A percentile compares a stretch with the other conserved stretches of the same genome.
Conservation (phyloP, 2,888 invertebrate genomes). For the Byasa hedistus region DNA sequence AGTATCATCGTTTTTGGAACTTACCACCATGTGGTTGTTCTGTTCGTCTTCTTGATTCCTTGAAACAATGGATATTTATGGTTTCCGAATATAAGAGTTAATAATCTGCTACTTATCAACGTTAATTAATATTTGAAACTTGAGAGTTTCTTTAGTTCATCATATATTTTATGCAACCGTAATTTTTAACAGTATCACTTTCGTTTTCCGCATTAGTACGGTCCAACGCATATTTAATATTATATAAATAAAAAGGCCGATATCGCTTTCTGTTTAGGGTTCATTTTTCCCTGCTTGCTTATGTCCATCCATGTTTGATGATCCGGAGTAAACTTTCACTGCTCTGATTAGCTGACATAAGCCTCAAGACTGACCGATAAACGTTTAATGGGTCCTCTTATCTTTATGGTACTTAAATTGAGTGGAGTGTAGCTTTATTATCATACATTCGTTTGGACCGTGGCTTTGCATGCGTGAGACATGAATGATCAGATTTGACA, state of each 20-base stretch:
- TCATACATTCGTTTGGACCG: constrained; percentile 6
- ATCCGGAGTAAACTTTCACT: constrained; percentile 22
- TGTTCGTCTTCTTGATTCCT: not conserved
- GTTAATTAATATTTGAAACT: not conserved
- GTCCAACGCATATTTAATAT: constrained; percentile 1
- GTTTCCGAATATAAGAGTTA: not conserved
- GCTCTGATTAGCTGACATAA: constrained; percentile 12
- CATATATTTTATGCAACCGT: constrained; percentile 11
- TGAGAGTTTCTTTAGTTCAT: not conserved
- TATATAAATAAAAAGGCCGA: constrained; percentile 2
- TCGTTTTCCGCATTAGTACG: constrained; percentile 16
- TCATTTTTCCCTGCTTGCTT: not conserved
- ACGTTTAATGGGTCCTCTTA: constrained; percentile 17
- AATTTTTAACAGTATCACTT: constrained; percentile 14
- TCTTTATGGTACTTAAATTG: constrained; percentile 23
- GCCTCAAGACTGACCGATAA: constrained; percentile 19
- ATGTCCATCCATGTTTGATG: constrained; percentile 4
- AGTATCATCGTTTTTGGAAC: no score
- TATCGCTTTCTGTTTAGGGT: constrained; percentile 2
- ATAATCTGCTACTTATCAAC: not conserved
- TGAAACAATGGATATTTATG: no score
- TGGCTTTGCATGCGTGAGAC: constrained; percentile 12
- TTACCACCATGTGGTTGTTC: not conserved
- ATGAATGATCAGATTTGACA: constrained; percentile 6
- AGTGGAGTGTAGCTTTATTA: constrained; percentile 19